Percentiles rank a stretch among this genome's conserved stretches.
phyloP scores from a whole-genome alignment of 2,113 vertebrate genomes.

The Oxygymnocypris stewartii region DNA sequence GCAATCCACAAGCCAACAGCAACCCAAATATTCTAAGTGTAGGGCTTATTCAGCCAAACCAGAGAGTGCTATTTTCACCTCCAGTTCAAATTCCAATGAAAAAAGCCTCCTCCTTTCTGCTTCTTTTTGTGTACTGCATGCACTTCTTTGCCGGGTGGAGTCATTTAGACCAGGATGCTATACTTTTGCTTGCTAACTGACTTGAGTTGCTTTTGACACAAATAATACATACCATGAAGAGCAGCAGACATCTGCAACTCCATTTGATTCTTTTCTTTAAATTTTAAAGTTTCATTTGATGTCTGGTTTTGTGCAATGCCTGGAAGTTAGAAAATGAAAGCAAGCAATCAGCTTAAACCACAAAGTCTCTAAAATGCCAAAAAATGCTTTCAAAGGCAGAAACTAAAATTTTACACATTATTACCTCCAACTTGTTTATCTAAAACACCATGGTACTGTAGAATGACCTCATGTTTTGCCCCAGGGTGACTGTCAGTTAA shows the following conservation, averaged over 20 bases:
- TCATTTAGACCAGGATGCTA: background rate
- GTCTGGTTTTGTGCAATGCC: slow-evolving; percentile 37
- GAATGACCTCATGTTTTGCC: slow-evolving; percentile 75
- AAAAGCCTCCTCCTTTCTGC: background rate
- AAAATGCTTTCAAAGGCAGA: background rate
- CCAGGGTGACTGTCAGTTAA: slow-evolving; percentile 82
- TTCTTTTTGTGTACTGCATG: background rate
- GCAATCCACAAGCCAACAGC: slow-evolving; percentile 68
- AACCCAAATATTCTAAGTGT: slow-evolving; percentile 73
- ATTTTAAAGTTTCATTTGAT: slow-evolving; percentile 57
- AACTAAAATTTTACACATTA: background rate
- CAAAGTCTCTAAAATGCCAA: background rate
- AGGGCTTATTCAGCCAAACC: slow-evolving; percentile 63
- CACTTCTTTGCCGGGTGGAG: background rate
- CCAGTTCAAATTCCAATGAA: slow-evolving; percentile 47
- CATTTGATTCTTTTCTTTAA: slow-evolving; percentile 76
- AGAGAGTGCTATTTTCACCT: slow-evolving; percentile 67
- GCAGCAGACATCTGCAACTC: slow-evolving; percentile 64
- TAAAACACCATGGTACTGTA: slow-evolving; percentile 75
- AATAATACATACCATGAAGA: slow-evolving; percentile 74
- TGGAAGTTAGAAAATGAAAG: slow-evolving; percentile 10
- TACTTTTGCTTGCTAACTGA: background rate
- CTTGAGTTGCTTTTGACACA: background rate
- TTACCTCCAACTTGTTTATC: slow-evolving; percentile 63
- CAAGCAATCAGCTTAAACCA: background rate